phyloP scores from a whole-genome alignment of 2,797 vertebrate genomes.

The Xerus rutilus region DNA sequence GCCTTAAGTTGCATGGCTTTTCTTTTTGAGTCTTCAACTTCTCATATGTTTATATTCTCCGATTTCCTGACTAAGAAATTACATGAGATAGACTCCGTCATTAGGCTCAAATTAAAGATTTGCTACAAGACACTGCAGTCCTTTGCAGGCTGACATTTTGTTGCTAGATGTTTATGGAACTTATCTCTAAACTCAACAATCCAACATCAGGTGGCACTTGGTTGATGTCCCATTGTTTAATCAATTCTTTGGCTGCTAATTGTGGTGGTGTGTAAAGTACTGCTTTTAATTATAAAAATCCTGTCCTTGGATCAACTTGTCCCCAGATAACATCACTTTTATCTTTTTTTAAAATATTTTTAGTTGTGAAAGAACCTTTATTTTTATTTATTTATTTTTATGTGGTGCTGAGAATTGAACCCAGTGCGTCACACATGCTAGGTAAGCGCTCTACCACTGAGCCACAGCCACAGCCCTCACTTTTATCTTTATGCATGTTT shows the following conservation, averaged over 20 bases:
- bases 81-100: conserved; percentile 65
- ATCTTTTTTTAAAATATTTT: background rate
- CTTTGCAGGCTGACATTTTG: conserved; percentile 59
- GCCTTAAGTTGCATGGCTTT: conserved; percentile 54
- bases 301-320: background rate
- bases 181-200: conserved; percentile 50
- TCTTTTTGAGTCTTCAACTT: conserved; percentile 70
- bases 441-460: too few relatives aligned
- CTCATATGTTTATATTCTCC: conserved; percentile 72
- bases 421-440: too few relatives aligned
- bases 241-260: conserved; percentile 31
- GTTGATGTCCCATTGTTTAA: conserved; percentile 46
- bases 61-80: conserved; percentile 76
- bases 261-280: background rate
- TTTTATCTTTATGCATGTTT: conserved; percentile 42
- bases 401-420: too few relatives aligned
- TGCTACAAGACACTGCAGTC: conserved; percentile 57
- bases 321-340: conserved; percentile 49
- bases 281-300: conserved; percentile 59
- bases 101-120: conserved; percentile 81
- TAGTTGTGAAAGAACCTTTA: too few relatives aligned
- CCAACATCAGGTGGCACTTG: conserved; percentile 52
- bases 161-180: conserved; percentile 7
- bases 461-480: background rate
- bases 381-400: too few relatives aligned